Evolutionary conservation across 2,888 invertebrate genomes (phyloP), one percentile per base, ranked within the genome.

Genomic region (Bursaphelenchus okinawaensis): DNA sequence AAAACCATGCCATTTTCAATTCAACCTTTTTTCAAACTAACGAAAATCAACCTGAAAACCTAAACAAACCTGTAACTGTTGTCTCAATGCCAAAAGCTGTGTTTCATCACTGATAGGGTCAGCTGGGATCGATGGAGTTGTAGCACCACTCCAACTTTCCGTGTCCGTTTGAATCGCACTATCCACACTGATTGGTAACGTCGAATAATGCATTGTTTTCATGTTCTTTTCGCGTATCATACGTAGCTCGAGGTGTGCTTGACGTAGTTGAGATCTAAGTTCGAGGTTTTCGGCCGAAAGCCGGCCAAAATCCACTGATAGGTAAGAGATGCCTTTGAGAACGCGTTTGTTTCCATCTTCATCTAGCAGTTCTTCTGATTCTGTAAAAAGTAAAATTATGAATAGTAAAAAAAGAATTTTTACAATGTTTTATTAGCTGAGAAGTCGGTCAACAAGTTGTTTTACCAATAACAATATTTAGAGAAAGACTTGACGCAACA

Each of bases 321-420:
- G 69, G 60, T 74, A 75, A 72, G 79, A 79, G 74, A 79, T 79
- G 40, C 78, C 78, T 59, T 71, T 76, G 59, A 77, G 74, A 65
- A 77, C 75, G 60, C 69, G 66, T 50, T 69, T 71, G 12, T 60
- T 8, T 8, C 31, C 62, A 60, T 40, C 9, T 26, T 19, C n/a
- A 8, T 6, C 58, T 16, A 24, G 40, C n/a, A n/a, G 40, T 16
- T 12, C 16, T 3, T 40, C 40, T 12, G 40, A n/a, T 40, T 40
- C 40, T 40, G 40, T 16, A 40, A 12, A n/a, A 40, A 40, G n/a
- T n/a, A 16, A n/a, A 40, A 52, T 52, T 51, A 19, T 27, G 19
- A 52, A 19, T 40, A 55, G 23, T 55, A 62, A 56, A 24, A 55
- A 28, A n/a, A 23, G 19, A 22, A 64, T 23, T 27, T 40, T 12